Evolutionary conservation across 2,797 vertebrate genomes (phyloP), one percentile per base, ranked within the genome.

Genomic region (Merluccius polli): DNA sequence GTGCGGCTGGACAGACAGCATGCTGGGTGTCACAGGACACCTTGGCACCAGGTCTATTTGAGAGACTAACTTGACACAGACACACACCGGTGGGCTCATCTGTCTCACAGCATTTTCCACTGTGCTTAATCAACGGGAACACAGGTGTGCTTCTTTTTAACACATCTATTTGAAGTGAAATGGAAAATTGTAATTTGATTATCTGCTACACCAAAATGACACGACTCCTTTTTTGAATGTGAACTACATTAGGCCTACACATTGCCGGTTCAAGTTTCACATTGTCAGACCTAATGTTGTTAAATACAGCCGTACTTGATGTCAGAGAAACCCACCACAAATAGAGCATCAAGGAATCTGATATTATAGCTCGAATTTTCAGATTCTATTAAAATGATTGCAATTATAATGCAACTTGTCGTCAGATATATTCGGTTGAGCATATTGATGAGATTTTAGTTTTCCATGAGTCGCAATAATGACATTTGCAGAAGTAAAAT

Each of bases 21-120:
- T 15, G 32, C 13, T 36, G 38, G 73, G 74, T 79, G 65, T 83
- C 77, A 73, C 24, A 75, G n/a, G 24, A 63, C 74, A 8, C 24
- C 12, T 78, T 82, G 79, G 76, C 78, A 76, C 24, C 29, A 4
- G 33, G 75, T 24, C 44, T 65, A 18, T 8, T 63, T 72, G 21
- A 41, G 80, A 79, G 82, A 75, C 29, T 2, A 65, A 78, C 35
- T 44, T 16, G 35, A 33, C 76, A 18, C 36, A 70, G 69, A 33
- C 63, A 35, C 65, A 69, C 29, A 18, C 52, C n/a, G 16, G 16
- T 70, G n/a, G n/a, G n/a, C n/a, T n/a, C 4, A 27, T 4, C 65
- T 52, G 36, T 41, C n/a, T 36, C 29, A 24, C 73, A 70, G 15
- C 71, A 71, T 77, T 79, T 78, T 79, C 72, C 74, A 81, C 29